Conservation (phyloP, 1,140 invertebrate genomes). For the Oscheius sp. region DNA sequence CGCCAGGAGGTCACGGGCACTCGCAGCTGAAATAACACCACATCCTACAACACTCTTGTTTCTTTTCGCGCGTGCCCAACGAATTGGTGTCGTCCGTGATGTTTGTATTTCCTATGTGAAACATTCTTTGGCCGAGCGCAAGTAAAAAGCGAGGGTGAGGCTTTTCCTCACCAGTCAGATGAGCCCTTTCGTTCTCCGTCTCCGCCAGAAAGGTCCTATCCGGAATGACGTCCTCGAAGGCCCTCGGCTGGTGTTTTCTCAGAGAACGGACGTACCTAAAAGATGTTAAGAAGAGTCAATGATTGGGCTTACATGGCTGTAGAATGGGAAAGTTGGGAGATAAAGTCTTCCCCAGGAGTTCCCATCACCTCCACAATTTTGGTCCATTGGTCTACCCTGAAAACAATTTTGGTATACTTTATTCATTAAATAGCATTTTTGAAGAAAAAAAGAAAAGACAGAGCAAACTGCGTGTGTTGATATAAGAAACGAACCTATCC, state of each 20-base stretch:
- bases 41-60: too few species aligned
- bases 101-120: not conserved
- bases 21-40: not conserved
- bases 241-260: not conserved
- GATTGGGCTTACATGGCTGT: not conserved
- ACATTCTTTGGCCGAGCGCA: not conserved
- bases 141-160: not conserved
- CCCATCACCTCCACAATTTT: constrained; percentile 28
- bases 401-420: not conserved
- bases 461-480: too few species aligned
- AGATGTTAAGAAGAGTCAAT: not conserved
- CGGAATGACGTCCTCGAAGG: constrained; percentile 9
- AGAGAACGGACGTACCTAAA: constrained; percentile 20
- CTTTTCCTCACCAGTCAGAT: constrained; percentile 19
- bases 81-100: not conserved
- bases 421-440: not conserved
- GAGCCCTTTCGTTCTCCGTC: constrained; percentile 9
- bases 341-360: constrained; percentile 21
- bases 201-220: constrained; percentile 9
- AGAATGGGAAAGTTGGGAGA: constrained; percentile 8
- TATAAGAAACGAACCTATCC: not conserved
- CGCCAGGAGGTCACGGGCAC: constrained; percentile 14
- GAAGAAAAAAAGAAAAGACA: not conserved
- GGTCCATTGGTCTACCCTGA: constrained; percentile 28
- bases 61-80: too few species aligned